Evolutionary conservation across 1,140 invertebrate species (phyloP), one percentile per base, ranked within the genome.

Genomic region (Dreissena polymorpha): DNA sequence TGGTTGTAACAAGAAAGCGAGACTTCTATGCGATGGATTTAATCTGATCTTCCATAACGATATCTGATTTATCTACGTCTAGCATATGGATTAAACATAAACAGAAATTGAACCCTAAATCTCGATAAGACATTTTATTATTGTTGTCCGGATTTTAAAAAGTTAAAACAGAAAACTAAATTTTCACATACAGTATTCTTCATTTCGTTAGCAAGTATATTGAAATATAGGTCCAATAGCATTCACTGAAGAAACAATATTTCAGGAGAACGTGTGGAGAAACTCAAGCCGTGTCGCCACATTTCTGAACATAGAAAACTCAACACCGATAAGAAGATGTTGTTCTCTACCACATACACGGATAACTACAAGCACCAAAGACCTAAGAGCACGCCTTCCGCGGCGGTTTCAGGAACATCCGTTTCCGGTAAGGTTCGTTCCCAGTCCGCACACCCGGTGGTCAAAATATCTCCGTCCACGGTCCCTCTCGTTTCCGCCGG

Each of bases 201-300:
- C 8, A 39, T 39, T 39, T 5, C 39, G 3, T 8, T 39, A 5
- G 39, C 39, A 39, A 39, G n/a, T n/a, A n/a, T n/a, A n/a, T 39
- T 39, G 8, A 39, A 39, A 39, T 8, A 8, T 39, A 2, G 8
- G 39, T 39, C 39, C 39, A 39, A 5, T 39, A 39, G 39, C 39
- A 2, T 39, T 5, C 2, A 39, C 39, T 39, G 39, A 39, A 39
- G 39, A 39, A 2, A 5, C 39, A 39, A 2, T 39, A 39, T 25
- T 69, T 78, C 21, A 81, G 78, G 78, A 12, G 27, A 12, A 5
- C 53, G 63, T 49, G 68, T 60, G 0, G 69, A 64, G 1, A 81
- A 72, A 39, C 71, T 81, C 68, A 81, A 81, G 23, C 78, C 69
- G 23, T 81, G 68, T 23, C 68, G 78, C 10, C 78, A 64, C 18